Conservation (phyloP, 2,113 vertebrate species). For the Hystrix cristata region DNA sequence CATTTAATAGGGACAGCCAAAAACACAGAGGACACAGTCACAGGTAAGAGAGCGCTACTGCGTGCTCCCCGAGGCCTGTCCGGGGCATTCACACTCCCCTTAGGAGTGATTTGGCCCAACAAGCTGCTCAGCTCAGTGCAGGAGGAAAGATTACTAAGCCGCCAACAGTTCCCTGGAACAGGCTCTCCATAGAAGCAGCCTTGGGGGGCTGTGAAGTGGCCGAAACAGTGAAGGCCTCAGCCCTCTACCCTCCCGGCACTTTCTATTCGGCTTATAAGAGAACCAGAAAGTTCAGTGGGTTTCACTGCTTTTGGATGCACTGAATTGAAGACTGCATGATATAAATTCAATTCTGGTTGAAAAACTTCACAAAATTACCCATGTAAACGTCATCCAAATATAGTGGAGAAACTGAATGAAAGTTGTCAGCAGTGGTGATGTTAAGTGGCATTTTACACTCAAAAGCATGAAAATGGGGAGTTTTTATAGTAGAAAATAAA, state of each 20-base stretch:
- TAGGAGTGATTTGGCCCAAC: not conserved
- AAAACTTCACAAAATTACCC: conserved; percentile 60
- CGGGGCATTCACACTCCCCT: not conserved
- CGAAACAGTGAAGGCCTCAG: not conserved
- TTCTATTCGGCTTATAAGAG: not conserved
- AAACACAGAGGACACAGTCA: not conserved
- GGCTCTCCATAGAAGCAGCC: not conserved
- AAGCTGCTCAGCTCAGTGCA: not conserved
- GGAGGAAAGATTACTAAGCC: not conserved
- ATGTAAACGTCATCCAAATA: conserved; percentile 55
- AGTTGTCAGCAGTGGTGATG: not conserved
- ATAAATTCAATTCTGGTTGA: conserved; percentile 48
- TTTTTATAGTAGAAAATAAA: conserved; percentile 58
- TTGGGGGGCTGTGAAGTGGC: not conserved
- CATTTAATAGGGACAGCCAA: not conserved
- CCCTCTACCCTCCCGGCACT: not conserved
- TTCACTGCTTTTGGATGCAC: not conserved
- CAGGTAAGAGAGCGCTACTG: not conserved
- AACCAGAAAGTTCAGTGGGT: not conserved
- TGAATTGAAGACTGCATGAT: conserved; percentile 38
- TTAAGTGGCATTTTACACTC: conserved; percentile 60
- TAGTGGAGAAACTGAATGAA: conserved; percentile 41
- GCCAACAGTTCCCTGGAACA: not conserved
- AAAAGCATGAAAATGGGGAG: conserved; percentile 26
- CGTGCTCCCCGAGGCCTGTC: not conserved